phyloP scores from a whole-genome alignment of 1,140 invertebrate species.

The Pteromalus puparum region DNA sequence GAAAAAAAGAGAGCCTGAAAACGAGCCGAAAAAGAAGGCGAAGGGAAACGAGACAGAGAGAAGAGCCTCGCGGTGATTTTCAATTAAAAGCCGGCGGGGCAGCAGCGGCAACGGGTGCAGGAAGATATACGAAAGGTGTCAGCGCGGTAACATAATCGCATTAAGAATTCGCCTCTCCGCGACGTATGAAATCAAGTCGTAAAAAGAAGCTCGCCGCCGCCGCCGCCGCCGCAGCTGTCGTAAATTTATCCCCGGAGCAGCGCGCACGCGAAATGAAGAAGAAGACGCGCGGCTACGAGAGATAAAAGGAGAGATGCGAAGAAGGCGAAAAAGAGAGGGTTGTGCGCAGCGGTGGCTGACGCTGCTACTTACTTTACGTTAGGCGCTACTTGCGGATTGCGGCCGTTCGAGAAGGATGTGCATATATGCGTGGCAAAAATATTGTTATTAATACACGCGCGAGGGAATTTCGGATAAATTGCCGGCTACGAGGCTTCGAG shows the following conservation, averaged over 20 bases:
- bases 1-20: not conserved
- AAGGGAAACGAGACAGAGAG: not conserved
- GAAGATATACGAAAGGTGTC: constrained; percentile 40
- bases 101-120: constrained; percentile 20
- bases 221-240: constrained; percentile 12
- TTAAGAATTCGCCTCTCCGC: constrained; percentile 36
- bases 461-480: constrained; percentile 49
- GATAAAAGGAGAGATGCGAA: not conserved
- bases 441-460: constrained; percentile 48
- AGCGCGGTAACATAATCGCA: constrained; percentile 39
- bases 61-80: constrained; percentile 36
- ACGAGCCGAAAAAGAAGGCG: constrained; percentile 16
- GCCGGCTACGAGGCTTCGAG: not conserved
- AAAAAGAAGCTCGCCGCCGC: constrained; percentile 30
- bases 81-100: constrained; percentile 38
- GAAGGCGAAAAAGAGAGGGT: not conserved
- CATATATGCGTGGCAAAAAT: not conserved
- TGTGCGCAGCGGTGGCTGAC: not conserved
- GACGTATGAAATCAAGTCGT: constrained; percentile 45
- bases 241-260: constrained; percentile 34
- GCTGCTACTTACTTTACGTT: not conserved
- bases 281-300: not conserved
- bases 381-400: not conserved
- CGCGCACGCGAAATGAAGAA: constrained; percentile 7
- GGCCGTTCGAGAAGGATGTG: constrained; percentile 35